A percentile compares a stretch with the other conserved stretches of the same genome.
These are phyloP conservation scores for Protaetia brevitarsis DNA, from an alignment of 1,140 invertebrate species.

Conservation along the genomic window DNA sequence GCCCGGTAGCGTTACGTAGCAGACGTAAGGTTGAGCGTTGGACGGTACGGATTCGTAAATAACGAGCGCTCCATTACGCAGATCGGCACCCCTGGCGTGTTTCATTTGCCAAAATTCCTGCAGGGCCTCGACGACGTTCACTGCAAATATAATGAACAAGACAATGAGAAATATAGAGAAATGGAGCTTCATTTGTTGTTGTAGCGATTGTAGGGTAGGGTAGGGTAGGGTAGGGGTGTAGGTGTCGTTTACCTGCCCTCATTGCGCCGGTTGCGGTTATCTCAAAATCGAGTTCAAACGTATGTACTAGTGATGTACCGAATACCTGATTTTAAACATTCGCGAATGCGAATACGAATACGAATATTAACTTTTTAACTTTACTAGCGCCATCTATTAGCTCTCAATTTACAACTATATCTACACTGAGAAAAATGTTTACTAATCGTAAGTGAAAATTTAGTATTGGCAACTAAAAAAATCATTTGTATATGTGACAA, in stretches of 20 bases:
- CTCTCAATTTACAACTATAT: too few species aligned
- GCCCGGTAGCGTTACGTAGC: constrained; percentile 90
- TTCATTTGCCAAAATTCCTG: constrained; percentile 99
- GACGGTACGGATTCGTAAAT: constrained; percentile 94
- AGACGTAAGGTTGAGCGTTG: constrained; percentile 86
- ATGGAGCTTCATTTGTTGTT: not conserved
- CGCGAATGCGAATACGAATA: too few species aligned
- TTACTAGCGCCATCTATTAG: too few species aligned
- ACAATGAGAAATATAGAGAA: not conserved
- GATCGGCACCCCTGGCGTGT: constrained; percentile 77
- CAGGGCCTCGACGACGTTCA: constrained; percentile 92
- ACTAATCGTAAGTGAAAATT: too few species aligned
- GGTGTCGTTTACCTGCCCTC: constrained; percentile 27
- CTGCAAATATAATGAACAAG: constrained; percentile 52
- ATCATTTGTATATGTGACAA: too few species aligned
- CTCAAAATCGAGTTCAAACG: not conserved
- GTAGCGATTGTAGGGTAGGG: not conserved
- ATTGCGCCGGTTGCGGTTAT: constrained; percentile 16
- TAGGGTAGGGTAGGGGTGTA: not conserved
- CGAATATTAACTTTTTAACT: too few species aligned
- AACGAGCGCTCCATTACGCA: constrained; percentile 86
- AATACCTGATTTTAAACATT: too few species aligned
- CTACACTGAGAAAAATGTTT: too few species aligned
- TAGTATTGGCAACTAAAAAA: too few species aligned
- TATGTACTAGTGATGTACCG: too few species aligned